Base-by-base conservation (phyloP, 2,888 invertebrate genomes). In the Mermis nigrescens region DNA sequence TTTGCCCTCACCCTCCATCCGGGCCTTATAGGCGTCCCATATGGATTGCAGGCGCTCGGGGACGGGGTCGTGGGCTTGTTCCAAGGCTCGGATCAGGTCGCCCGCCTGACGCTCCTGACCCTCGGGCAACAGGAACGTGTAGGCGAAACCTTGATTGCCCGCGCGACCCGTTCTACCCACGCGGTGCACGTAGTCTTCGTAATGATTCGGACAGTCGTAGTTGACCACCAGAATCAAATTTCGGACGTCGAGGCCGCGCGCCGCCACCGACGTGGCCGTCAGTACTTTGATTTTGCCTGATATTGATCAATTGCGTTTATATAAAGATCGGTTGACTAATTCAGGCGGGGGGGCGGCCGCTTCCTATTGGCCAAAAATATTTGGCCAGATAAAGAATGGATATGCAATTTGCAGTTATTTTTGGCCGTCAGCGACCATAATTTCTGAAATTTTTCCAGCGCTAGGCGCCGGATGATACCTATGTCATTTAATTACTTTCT, bases 161-260 rank as follows among this genome's bases (percentile, higher is more conserved):
- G 80, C 80, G 55, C 79, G 67, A n/a, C 80, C 80, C 2, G 79
- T 80, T 19, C 80, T 73, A 4, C 80, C 92, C 75, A 91, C 94
- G 71, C 95, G 82, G 74, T 99, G 98, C 26, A 99, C 95, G 74
- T 99, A 99, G 75, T 99, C 98, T 76, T 99, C 98, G 71, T 98
- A 98, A 75, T 99, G 98, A 76, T 98, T 98, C 0, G 98, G 95
- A 69, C 92, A 94, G 76, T 99, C 95, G 74, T 92, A 98, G 76
- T 99, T 99, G 19, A 99, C 85, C 1, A 99, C 98, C 31, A 98
- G 77, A 68, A 92, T 91, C 58, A 98, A 80, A 68, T 95, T 90
- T 72, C 95, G 95, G 0, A 99, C 95, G 74, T 99, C 98, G n/a
- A 99, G 78, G 0, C 98, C 98, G 59, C 98, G 78, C 0, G 98